Base-by-base conservation (phyloP, 2,113 vertebrate genomes). In the Narcine bancroftii region DNA sequence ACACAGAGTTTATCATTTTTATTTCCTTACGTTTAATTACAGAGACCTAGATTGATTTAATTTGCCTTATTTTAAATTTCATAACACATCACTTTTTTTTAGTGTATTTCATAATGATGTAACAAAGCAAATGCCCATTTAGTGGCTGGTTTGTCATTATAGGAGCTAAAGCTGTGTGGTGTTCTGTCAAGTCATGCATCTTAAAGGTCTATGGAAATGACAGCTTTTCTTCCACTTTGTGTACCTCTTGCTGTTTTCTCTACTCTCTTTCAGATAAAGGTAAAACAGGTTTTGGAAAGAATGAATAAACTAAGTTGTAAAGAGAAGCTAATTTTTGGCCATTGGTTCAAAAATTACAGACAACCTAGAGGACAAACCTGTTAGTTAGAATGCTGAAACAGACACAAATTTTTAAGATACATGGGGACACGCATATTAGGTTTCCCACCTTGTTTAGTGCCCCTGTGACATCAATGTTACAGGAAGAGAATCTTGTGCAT, bases 1-100 rank as follows among this genome's bases (percentile, higher is more conserved):
- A 94, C 93, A 94, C 92, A 92, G 89, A 71, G 47, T 94, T 91
- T 91, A 69, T 91, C 42, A 26, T 91, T 47, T 17, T 26, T 69
- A 69, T 39, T 69, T 66, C 24, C 89, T 69, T 91, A 42, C 13
- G 69, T 71, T 69, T 91, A 69, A 91, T 91, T 69, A 69, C 26
- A 71, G 63, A 66, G 42, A 91, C 42, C 65, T 69, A 91, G 17
- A 29, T 65, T 47, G 60, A 69, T 69, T 71, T 42, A 71, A 47
- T 45, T 66, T 45, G 65, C 65, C 63, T 91, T 71, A 69, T 26
- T 91, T 91, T 47, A 42, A 91, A 91, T 71, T 47, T 47, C 39
- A 29, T 69, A 69, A 2, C 10, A 66, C 15, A 17, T n/a, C n/a
- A n/a, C n/a, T n/a, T n/a, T n/a, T n/a, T n/a, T n/a, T n/a, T n/a